Evolutionary conservation across 2,113 vertebrate species (phyloP).

Genomic region (Diadophis punctatus): DNA sequence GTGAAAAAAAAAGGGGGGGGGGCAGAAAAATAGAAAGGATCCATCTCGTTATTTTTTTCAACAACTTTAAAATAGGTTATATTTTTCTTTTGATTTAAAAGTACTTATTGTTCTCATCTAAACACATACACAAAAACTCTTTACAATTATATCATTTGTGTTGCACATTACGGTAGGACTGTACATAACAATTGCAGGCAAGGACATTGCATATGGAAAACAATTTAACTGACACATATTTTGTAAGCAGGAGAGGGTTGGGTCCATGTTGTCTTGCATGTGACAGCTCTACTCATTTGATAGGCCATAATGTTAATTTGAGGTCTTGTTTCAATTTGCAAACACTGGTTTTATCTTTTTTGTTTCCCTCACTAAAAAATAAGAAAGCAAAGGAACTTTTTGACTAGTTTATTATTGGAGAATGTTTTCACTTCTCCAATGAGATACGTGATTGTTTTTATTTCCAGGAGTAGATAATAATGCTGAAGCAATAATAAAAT

Average conservation of each 20-base stretch:
- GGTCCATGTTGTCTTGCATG: conserved; percentile 51
- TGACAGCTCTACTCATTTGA: conserved; percentile 68
- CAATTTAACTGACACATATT: conserved; percentile 63
- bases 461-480: conserved; percentile 83
- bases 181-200: conserved; percentile 60
- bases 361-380: conserved; percentile 66
- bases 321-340: conserved; percentile 69
- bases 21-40: background rate
- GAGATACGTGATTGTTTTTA: conserved; percentile 81
- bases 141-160: conserved; percentile 68
- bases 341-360: background rate
- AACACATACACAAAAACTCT: conserved; percentile 39
- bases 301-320: conserved; percentile 70
- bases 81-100: conserved; percentile 45
- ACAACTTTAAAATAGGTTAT: background rate
- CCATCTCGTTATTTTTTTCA: conserved; percentile 2
- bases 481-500: conserved; percentile 77
- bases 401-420: conserved; percentile 73
- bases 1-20: background rate
- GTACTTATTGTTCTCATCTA: conserved; percentile 53
- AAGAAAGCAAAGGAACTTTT: conserved; percentile 78
- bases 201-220: conserved; percentile 67
- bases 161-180: conserved; percentile 64
- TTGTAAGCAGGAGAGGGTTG: conserved; percentile 43
- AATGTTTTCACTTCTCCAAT: conserved; percentile 79